Evolutionary conservation across 2,113 vertebrate species (phyloP).

Genomic region (Pseudorhombus dupliciocellatus): DNA sequence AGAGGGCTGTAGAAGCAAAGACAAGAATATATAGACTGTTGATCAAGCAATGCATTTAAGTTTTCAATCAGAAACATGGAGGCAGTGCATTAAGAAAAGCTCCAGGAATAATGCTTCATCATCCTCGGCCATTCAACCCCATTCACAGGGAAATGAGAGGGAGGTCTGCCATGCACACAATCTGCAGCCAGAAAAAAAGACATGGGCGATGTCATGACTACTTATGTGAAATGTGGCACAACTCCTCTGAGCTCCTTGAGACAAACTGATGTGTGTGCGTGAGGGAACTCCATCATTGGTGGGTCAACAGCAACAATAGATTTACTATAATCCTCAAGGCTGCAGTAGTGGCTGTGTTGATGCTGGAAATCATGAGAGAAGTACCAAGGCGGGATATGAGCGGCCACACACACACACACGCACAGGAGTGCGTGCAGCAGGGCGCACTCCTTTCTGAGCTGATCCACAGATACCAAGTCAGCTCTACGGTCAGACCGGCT

Average conservation of each 20-base stretch:
- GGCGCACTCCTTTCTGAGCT: slow-evolving; percentile 39
- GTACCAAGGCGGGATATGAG: background rate
- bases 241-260: slow-evolving; percentile 6
- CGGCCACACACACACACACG: background rate
- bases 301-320: background rate
- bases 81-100: background rate
- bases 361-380: slow-evolving; percentile 15
- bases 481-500: slow-evolving; percentile 54
- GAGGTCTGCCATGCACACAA: background rate
- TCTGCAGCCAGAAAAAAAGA: slow-evolving; percentile 1
- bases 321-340: background rate
- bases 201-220: slow-evolving; percentile 5
- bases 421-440: slow-evolving; percentile 13
- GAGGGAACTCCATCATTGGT: background rate
- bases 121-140: slow-evolving; percentile 10
- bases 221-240: slow-evolving; percentile 16
- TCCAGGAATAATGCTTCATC: background rate
- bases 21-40: background rate
- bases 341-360: background rate
- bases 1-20: background rate
- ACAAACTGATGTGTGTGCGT: slow-evolving; percentile 8
- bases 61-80: background rate
- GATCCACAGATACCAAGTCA: slow-evolving; percentile 50
- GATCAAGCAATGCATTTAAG: background rate
- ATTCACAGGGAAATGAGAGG: slow-evolving; percentile 1